Conservation (phyloP, 2,888 invertebrate genomes). For the Pterobdella sp. region DNA sequence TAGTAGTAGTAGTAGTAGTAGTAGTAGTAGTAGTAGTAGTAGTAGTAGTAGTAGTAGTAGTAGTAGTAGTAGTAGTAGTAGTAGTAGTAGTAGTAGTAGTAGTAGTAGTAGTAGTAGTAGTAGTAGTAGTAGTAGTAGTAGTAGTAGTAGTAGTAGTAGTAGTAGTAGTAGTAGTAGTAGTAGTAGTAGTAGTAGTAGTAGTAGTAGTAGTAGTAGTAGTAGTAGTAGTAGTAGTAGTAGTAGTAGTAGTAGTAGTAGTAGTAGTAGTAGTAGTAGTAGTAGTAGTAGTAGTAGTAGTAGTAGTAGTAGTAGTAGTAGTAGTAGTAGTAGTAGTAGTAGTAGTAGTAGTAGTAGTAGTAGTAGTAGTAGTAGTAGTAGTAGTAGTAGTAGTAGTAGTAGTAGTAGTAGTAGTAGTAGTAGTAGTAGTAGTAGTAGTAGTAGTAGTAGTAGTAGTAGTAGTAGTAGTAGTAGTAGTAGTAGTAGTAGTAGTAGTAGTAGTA, state of each 20-base stretch:
- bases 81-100: slow-evolving; percentile 31
- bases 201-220: background rate
- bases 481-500: slow-evolving; percentile 22
- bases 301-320: slow-evolving; percentile 1
- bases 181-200: background rate
- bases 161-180: slow-evolving; percentile 1
- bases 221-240: slow-evolving; percentile 1
- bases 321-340: background rate
- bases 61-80: slow-evolving; percentile 32
- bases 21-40: slow-evolving; percentile 30
- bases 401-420: slow-evolving; percentile 6
- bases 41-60: slow-evolving; percentile 32
- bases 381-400: slow-evolving; percentile 1
- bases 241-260: background rate
- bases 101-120: background rate
- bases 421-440: slow-evolving; percentile 18
- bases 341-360: background rate
- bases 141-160: background rate
- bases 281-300: slow-evolving; percentile 1
- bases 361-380: slow-evolving; percentile 1
- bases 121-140: background rate
- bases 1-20: slow-evolving; percentile 30
- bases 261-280: slow-evolving; percentile 1
- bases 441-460: slow-evolving; percentile 25
- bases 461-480: slow-evolving; percentile 23